Conservation (phyloP, 2,888 invertebrate species). For the Catotricha subobsoleta region DNA sequence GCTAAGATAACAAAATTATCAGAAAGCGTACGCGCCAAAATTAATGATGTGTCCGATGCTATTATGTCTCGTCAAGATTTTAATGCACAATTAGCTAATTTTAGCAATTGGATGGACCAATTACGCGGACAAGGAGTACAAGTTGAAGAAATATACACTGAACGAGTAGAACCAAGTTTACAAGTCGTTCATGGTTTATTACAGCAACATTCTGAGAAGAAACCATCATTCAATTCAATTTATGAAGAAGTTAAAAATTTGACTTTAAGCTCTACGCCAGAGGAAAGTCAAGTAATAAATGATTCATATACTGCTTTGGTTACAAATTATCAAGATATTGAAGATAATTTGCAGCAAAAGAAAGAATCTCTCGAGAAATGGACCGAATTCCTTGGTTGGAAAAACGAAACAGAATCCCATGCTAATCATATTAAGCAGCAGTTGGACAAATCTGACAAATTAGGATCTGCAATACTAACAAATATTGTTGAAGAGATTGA, state of each 20-base stretch:
- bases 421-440: constrained; percentile 64
- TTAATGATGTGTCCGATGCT: constrained; percentile 65
- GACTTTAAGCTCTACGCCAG: constrained; percentile 47
- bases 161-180: constrained; percentile 60
- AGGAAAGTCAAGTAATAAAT: constrained; percentile 53
- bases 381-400: constrained; percentile 67
- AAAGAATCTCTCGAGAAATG: constrained; percentile 61
- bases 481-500: constrained; percentile 51
- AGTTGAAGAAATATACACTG: constrained; percentile 63
- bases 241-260: constrained; percentile 69
- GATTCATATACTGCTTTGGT: constrained; percentile 60
- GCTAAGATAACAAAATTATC: constrained; percentile 53
- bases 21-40: constrained; percentile 54
- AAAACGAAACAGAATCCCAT: constrained; percentile 60
- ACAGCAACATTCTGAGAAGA: constrained; percentile 73
- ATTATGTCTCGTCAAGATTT: constrained; percentile 70
- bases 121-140: constrained; percentile 52
- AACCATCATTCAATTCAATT: constrained; percentile 56
- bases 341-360: constrained; percentile 53
- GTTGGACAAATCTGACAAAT: constrained; percentile 50
- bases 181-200: constrained; percentile 62
- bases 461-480: constrained; percentile 39
- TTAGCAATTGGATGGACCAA: constrained; percentile 63
- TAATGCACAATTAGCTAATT: constrained; percentile 56
- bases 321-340: constrained; percentile 57